Evolutionary conservation across 2,797 vertebrate genomes (phyloP).

Genomic region (Decapterus maruadsi): DNA sequence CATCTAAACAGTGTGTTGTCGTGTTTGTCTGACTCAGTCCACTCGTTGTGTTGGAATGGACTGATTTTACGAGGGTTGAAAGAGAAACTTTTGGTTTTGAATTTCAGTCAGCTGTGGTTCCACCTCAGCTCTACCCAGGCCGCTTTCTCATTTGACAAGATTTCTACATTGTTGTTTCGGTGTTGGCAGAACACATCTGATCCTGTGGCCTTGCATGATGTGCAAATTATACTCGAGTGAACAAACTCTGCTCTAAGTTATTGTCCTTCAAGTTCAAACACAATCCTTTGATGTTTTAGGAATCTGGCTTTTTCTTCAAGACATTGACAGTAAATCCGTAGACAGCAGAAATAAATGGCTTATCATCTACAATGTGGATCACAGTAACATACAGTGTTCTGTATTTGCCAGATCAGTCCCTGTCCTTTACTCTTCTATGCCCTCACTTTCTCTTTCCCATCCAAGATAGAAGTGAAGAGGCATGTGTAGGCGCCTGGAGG

Average conservation of each 20-base stretch:
- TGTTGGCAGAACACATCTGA: background rate
- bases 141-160: background rate
- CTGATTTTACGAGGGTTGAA: background rate
- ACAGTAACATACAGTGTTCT: background rate
- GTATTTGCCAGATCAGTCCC: conserved; percentile 37
- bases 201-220: background rate
- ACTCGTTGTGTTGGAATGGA: background rate
- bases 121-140: background rate
- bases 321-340: conserved; percentile 10
- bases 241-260: background rate
- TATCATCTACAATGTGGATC: conserved; percentile 11
- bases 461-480: conserved; percentile 48
- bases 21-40: background rate
- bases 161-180: background rate
- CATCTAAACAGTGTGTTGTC: background rate
- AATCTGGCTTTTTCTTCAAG: conserved; percentile 15
- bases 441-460: conserved; percentile 42
- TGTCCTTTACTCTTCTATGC: conserved; percentile 50
- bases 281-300: background rate
- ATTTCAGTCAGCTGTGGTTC: background rate
- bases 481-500: conserved; percentile 48
- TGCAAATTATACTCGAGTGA: background rate
- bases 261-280: background rate
- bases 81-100: background rate
- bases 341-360: background rate